phyloP scores from a whole-genome alignment of 2,888 invertebrate species.

The Cordilura impudica region DNA sequence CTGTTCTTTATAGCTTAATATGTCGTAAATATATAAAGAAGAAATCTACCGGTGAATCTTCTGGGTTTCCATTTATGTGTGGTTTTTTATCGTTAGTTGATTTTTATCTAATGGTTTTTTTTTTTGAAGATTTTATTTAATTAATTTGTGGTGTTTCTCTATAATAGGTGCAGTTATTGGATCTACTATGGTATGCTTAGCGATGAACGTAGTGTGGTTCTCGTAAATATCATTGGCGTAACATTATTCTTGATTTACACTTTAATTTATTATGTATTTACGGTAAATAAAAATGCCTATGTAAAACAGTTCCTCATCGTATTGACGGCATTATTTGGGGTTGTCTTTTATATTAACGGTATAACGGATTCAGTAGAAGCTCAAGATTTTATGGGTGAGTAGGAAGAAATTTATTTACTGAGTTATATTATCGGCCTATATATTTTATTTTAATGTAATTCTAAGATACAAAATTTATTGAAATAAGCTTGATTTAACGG shows the following conservation, averaged over 20 bases:
- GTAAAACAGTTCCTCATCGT: slow-evolving; percentile 82
- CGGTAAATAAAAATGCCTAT: slow-evolving; percentile 83
- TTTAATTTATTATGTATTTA: slow-evolving; percentile 85
- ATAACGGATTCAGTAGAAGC: slow-evolving; percentile 80
- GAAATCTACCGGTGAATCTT: slow-evolving; percentile 86
- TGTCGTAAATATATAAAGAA: slow-evolving; percentile 87
- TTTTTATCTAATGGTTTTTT: neutral
- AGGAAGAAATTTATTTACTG: too few relatives aligned
- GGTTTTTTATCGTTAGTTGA: slow-evolving; percentile 86
- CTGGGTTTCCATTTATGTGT: slow-evolving; percentile 87
- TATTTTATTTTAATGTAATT: too few relatives aligned
- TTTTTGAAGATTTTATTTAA: neutral
- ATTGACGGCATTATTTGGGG: slow-evolving; percentile 79
- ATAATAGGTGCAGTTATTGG: slow-evolving; percentile 86
- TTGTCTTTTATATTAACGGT: slow-evolving; percentile 81
- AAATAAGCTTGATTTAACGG: too few relatives aligned
- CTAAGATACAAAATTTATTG: too few relatives aligned
- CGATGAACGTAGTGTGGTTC: slow-evolving; percentile 84
- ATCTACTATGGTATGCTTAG: slow-evolving; percentile 88
- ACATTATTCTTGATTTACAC: slow-evolving; percentile 85
- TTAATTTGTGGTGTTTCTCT: slow-evolving; percentile 36
- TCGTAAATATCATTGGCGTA: slow-evolving; percentile 87
- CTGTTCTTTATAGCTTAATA: slow-evolving; percentile 81
- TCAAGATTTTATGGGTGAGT: slow-evolving; percentile 82
- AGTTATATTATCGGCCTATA: too few relatives aligned